phyloP scores from a whole-genome alignment of 2,113 vertebrate genomes.

The Eidolon helvum region DNA sequence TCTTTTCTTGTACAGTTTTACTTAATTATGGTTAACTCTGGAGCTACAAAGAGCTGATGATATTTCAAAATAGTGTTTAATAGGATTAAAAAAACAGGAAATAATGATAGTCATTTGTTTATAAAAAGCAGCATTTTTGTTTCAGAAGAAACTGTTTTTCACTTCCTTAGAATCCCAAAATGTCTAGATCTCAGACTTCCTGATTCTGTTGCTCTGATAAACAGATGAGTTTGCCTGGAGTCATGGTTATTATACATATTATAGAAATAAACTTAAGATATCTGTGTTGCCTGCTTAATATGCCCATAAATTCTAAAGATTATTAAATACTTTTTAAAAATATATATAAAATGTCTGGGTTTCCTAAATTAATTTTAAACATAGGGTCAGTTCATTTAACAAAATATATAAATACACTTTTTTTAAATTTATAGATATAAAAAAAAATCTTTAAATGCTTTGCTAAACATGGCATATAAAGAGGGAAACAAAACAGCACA shows the following conservation, averaged over 20 bases:
- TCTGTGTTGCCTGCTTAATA: background rate
- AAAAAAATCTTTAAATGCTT: background rate
- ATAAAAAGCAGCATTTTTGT: constrained; percentile 38
- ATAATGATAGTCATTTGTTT: constrained; percentile 36
- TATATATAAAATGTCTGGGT: background rate
- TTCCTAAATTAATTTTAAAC: constrained; percentile 28
- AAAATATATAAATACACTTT: background rate
- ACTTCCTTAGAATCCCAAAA: constrained; percentile 41
- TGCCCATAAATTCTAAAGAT: constrained; percentile 9
- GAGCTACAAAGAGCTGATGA: background rate
- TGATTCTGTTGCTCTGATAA: constrained; percentile 42
- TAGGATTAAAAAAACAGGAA: constrained; percentile 50
- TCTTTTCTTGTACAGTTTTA: background rate
- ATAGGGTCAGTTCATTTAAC: background rate
- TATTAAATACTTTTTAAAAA: background rate
- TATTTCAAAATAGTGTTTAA: background rate
- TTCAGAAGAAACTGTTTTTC: constrained; percentile 51
- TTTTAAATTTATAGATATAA: background rate
- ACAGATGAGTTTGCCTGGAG: background rate
- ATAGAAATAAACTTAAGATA: constrained; percentile 38
- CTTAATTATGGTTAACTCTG: constrained; percentile 5
- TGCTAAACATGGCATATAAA: background rate
- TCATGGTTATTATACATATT: background rate
- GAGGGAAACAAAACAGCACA: background rate
- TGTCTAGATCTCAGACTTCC: constrained; percentile 27